Percentiles rank a stretch among this genome's conserved stretches.
phyloP scores from a whole-genome alignment of 2,888 invertebrate species.

The Pseudanteris insignis region DNA sequence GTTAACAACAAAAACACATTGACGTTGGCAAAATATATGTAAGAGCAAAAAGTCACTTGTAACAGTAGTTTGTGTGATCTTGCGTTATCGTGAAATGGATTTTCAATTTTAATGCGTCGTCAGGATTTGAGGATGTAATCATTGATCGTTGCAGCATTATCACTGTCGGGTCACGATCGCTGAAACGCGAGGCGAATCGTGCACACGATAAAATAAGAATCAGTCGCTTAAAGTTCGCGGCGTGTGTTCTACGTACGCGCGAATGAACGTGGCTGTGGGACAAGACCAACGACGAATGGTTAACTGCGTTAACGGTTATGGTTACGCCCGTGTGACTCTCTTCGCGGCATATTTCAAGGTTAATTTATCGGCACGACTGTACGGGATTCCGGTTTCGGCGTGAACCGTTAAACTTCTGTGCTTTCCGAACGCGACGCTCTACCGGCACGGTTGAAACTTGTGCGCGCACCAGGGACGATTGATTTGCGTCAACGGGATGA shows the following conservation, averaged over 20 bases:
- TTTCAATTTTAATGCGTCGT: too few relatives aligned
- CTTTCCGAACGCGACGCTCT: too few relatives aligned
- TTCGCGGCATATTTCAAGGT: conserved; percentile 10
- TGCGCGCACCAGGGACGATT: too few relatives aligned
- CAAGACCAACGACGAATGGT: conserved; percentile 6
- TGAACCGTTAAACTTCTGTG: conserved; percentile 25
- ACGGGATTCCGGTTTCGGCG: conserved; percentile 22
- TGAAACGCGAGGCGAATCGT: background rate
- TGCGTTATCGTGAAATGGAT: too few relatives aligned
- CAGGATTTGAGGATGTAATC: background rate
- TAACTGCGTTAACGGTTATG: conserved; percentile 15
- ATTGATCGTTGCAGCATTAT: background rate
- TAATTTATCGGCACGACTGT: conserved; percentile 16
- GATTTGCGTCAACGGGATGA: too few relatives aligned
- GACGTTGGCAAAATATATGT: too few relatives aligned
- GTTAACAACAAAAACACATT: too few relatives aligned
- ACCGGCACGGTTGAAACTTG: too few relatives aligned
- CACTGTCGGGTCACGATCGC: background rate
- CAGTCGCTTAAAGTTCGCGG: background rate
- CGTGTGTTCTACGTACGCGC: too few relatives aligned
- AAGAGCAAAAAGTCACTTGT: too few relatives aligned
- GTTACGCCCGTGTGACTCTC: conserved; percentile 20
- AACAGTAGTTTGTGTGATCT: too few relatives aligned
- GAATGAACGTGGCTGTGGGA: conserved; percentile 2
- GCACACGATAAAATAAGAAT: background rate